phyloP scores from a whole-genome alignment of 1,140 invertebrate species.

The Lasaia peninsularis region DNA sequence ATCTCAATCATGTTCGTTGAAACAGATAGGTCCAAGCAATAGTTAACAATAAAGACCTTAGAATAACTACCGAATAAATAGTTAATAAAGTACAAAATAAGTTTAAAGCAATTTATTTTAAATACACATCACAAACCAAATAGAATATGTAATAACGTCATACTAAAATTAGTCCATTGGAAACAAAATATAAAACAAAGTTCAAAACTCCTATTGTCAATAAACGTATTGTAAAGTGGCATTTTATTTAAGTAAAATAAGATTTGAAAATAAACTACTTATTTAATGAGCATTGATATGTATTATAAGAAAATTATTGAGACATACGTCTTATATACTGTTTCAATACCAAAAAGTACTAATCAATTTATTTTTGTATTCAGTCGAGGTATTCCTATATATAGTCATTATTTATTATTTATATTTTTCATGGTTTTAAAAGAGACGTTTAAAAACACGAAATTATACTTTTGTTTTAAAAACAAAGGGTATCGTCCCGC shows the following conservation, averaged over 20 bases:
- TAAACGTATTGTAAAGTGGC: background rate
- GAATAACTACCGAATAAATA: too few species aligned
- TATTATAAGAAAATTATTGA: background rate
- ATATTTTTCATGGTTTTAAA: background rate
- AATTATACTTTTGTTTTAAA: background rate
- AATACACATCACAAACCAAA: too few species aligned
- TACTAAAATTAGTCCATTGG: too few species aligned
- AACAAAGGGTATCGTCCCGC: conserved; percentile 26
- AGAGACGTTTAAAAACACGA: conserved; percentile 5
- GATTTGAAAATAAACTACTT: background rate
- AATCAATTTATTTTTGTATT: conserved; percentile 9
- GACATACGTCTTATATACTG: background rate
- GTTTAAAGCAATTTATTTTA: too few species aligned
- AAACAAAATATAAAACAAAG: background rate
- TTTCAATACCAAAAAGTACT: conserved; percentile 9
- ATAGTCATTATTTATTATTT: conserved; percentile 7
- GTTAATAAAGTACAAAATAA: too few species aligned
- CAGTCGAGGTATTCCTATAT: background rate
- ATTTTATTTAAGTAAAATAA: background rate
- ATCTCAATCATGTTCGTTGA: too few species aligned
- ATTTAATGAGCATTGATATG: background rate
- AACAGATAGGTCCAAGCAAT: too few species aligned
- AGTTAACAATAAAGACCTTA: too few species aligned
- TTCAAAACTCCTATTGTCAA: background rate
- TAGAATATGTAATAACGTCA: too few species aligned